Base-by-base conservation (phyloP, 1,140 invertebrate species). In the Zaprionus lachaisei region DNA sequence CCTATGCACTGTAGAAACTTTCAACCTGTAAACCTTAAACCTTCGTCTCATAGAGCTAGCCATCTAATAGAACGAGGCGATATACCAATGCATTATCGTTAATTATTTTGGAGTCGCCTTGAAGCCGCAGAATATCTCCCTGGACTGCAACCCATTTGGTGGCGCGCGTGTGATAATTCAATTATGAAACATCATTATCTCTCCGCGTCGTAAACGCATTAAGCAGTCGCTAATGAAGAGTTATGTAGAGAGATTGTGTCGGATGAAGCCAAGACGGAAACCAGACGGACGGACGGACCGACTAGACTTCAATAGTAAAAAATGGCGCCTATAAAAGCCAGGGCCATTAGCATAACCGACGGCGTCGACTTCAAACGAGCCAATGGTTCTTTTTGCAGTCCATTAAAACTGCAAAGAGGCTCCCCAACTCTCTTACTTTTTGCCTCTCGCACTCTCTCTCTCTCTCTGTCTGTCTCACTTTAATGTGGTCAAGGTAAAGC, bases 141-240 rank as follows among this genome's bases (percentile, higher is more conserved):
- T 51, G n/a, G 44, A 54, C 58, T 61, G n/a, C 66, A 61, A n/a
- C n/a, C 20, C 31, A 28, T 31, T 24, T 24, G 20, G 6, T 17
- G 41, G 41, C 7, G 44, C 11, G 44, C 9, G 44, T 70, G 51
- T 82, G 73, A 78, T 87, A 87, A 81, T 89, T 89, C 61, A 87
- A 87, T 87, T 87, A 87, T 89, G 73, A 83, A 87, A 83, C 84
- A 89, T 89, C 65, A 87, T 83, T 80, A 79, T 73, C 49, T 17
- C 38, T 26, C 31, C 61, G 66, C 62, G 75, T 67, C 83, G 83
- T 89, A 84, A 89, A 89, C 74, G 81, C 85, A 83, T 87, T 89
- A 87, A 67, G 57, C 72, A 72, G 68, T 61, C 72, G 81, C 80
- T 89, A 87, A 87, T 89, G 84, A 87, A 89, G 81, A 87, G 83